Base-by-base conservation (phyloP, 2,113 vertebrate species). In the Odontesthes bonariensis region DNA sequence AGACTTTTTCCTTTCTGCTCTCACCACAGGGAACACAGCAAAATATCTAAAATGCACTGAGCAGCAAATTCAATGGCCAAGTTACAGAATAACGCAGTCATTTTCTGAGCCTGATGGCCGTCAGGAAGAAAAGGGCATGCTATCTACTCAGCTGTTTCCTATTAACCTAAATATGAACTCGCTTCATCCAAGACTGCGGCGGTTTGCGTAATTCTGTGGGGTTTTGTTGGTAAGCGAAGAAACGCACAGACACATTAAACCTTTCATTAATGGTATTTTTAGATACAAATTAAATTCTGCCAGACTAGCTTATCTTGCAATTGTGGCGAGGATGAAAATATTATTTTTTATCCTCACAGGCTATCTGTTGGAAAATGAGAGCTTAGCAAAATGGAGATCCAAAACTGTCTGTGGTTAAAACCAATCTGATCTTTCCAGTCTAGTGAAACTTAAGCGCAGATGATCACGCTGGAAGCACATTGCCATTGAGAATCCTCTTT, bases 181-280 rank as follows among this genome's bases (percentile, higher is more conserved):
- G 1, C 69, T 58, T 52, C 42, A 52, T 71, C 66, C 73, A 42
- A 57, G 66, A 69, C 56, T 58, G 12, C 1, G 49, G 59, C 65
- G 64, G 58, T 77, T 67, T 6, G 58, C 79, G 69, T 65, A 56
- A 88, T 69, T 79, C 68, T 77, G 69, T 46, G 58, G 64, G 69
- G 75, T 75, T 86, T 70, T 73, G 83, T 66, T 63, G 73, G 49
- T 56, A 76, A 61, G 42, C 8, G 54, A 80, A 71, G 79, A 52
- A 81, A 65, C 63, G 54, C 53, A 46, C 64, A 86, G 79, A 88
- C 62, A 81, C 71, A 88, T 80, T 69, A 72, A 88, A 86, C 75
- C 59, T 59, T 73, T 92, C 84, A 92, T 91, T 89, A 90, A 84
- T 75, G 27, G 20, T 91, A 91, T 90, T 91, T 92, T 89, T 89